Evolutionary conservation across 2,797 vertebrate species (phyloP).

Genomic region (Mormyrus hasselquistii): DNA sequence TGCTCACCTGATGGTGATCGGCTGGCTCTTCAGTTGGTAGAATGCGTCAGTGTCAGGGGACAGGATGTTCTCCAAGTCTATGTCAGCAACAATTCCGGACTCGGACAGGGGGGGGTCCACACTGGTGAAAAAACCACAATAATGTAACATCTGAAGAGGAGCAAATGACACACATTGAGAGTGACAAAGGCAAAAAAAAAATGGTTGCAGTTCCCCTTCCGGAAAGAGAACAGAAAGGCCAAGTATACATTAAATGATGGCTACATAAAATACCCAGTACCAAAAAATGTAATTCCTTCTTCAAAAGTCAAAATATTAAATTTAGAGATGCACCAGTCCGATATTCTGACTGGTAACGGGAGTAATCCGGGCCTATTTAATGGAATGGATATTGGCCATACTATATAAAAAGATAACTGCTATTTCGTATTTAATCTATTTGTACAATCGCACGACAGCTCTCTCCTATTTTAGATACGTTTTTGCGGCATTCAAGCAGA

Average conservation of each 20-base stretch:
- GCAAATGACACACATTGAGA: neutral
- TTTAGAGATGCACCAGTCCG: neutral
- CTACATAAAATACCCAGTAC: neutral
- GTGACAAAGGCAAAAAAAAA: neutral
- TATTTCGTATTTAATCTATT: neutral
- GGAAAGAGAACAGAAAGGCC: neutral
- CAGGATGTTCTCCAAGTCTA: conserved; percentile 69
- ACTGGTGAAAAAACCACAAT: conserved; percentile 44
- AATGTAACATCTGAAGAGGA: neutral
- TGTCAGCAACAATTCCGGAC: conserved; percentile 81
- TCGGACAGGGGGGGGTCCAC: conserved; percentile 70
- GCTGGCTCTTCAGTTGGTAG: conserved; percentile 82
- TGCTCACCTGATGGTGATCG: conserved; percentile 60
- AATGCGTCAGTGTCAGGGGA: conserved; percentile 64
- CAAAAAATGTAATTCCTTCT: neutral
- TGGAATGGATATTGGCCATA: neutral
- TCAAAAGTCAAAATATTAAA: neutral
- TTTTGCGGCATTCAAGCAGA: neutral
- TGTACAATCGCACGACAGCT: neutral
- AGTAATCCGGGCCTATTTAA: neutral
- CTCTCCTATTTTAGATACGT: neutral
- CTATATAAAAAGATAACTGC: neutral
- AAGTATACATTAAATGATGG: neutral
- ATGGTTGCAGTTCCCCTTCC: neutral
- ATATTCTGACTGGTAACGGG: neutral